Base-by-base conservation (phyloP, 2,888 invertebrate species). In the Parasteatoda lunata region DNA sequence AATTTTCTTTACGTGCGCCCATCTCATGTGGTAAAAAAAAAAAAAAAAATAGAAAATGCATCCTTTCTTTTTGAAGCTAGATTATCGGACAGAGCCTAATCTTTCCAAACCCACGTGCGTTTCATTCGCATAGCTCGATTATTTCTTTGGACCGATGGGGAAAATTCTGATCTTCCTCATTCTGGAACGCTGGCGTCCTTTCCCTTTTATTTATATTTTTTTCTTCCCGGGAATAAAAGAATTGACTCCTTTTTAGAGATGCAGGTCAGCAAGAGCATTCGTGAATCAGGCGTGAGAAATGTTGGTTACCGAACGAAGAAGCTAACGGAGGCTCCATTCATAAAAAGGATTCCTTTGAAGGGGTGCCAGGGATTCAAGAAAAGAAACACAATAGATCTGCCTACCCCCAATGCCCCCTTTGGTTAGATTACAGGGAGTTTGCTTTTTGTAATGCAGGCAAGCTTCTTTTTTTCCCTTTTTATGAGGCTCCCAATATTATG, bases 271-370 rank as follows among this genome's bases (percentile, higher is more conserved):
- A 47, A 45, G 76, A 65, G 64, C 45, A 45, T 77, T 47, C 84
- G 77, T 66, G 77, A 77, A 72, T 52, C 77, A 72, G 72, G 71
- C 83, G 71, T 84, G 84, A 84, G 84, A 77, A 84, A 84, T 84
- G 77, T 64, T 82, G 76, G 64, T 65, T 64, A 49, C 76, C n/a
- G 76, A 72, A 64, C 69, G 72, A 71, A 2, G 30, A 30, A 76
- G 76, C 45, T 77, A 77, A 77, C 76, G 77, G 77, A 83, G 64
- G 54, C 52, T 51, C 76, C 71, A 66, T 68, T 77, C 30, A 66
- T 52, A 59, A 59, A 30, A 68, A 15, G 69, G 54, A 68, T 77
- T 71, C 72, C 77, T 84, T 84, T 77, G 65, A 84, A 65, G 81
- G 75, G 69, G 54, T 52, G 75, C 59, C 48, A 30, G 73, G 66